phyloP scores from a whole-genome alignment of 2,113 vertebrate species.

The Otis tarda region DNA sequence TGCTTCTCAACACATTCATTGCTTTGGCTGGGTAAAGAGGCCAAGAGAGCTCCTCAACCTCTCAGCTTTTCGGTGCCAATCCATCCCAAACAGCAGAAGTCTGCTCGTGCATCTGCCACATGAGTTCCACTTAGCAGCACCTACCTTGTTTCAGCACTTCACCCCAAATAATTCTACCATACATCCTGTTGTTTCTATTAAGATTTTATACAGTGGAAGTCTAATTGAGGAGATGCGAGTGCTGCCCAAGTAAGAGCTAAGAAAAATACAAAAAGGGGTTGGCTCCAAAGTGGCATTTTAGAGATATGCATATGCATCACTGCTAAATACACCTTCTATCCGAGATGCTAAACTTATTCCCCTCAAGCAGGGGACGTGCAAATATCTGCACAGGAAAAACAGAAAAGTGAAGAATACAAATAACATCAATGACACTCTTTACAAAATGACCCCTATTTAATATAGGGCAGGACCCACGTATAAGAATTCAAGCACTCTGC shows the following conservation, averaged over 20 bases:
- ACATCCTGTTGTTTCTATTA: not conserved
- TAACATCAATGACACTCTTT: constrained; percentile 67
- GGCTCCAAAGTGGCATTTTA: not conserved
- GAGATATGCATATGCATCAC: not conserved
- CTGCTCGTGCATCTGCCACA: not conserved
- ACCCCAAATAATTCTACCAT: not conserved
- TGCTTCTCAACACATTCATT: not conserved
- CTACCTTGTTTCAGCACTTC: not conserved
- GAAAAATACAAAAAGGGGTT: not conserved
- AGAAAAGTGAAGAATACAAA: not conserved
- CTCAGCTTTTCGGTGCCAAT: not conserved
- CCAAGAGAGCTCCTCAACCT: not conserved
- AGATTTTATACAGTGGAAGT: not conserved
- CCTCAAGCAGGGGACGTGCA: not conserved
- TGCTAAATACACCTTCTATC: not conserved
- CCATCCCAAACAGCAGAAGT: not conserved
- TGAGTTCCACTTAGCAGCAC: not conserved
- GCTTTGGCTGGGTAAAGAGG: not conserved
- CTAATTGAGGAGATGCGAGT: not conserved
- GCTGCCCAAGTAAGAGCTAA: not conserved
- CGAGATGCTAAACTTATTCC: not conserved
- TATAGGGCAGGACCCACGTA: constrained; percentile 61
- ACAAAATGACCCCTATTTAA: constrained; percentile 76
- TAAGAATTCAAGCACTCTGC: constrained; percentile 71
- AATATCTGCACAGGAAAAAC: not conserved